phyloP scores from a whole-genome alignment of 2,797 vertebrate species.

The Myotis vivesi region DNA sequence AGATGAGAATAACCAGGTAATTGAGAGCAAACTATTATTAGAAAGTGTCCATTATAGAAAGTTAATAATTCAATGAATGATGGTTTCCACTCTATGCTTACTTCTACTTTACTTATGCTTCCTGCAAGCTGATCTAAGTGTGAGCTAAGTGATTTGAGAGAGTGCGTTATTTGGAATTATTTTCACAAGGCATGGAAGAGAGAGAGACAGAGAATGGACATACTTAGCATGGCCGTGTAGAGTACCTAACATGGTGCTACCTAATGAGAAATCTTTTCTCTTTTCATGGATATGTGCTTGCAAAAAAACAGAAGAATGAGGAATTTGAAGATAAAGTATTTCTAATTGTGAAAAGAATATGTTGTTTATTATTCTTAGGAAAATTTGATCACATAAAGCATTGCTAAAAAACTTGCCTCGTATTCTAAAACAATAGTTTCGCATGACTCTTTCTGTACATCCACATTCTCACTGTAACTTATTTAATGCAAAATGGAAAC shows the following conservation, averaged over 20 bases:
- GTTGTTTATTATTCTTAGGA: not conserved
- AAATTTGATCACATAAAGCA: not conserved
- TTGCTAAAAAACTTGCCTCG: not conserved
- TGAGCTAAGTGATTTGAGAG: not conserved
- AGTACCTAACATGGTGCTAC: not conserved
- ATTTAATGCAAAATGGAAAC: not conserved
- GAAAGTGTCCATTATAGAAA: not conserved
- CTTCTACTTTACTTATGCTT: not conserved
- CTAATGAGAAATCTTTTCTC: not conserved
- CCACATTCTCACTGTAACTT: not conserved
- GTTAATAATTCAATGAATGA: slow-evolving; percentile 18
- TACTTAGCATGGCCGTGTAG: not conserved
- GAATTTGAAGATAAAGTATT: not conserved
- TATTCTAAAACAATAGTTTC: not conserved
- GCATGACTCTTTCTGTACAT: not conserved
- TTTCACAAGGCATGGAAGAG: not conserved
- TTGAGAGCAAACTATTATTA: slow-evolving; percentile 28
- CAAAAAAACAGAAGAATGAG: not conserved
- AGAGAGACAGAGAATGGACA: not conserved
- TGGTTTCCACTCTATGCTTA: not conserved
- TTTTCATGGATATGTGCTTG: not conserved
- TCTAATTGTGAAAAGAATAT: not conserved
- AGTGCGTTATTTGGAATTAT: not conserved
- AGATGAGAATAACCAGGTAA: not conserved
- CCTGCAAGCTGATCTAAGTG: not conserved